Conservation (phyloP, 2,113 vertebrate species). For the Hepsetus odoe region DNA sequence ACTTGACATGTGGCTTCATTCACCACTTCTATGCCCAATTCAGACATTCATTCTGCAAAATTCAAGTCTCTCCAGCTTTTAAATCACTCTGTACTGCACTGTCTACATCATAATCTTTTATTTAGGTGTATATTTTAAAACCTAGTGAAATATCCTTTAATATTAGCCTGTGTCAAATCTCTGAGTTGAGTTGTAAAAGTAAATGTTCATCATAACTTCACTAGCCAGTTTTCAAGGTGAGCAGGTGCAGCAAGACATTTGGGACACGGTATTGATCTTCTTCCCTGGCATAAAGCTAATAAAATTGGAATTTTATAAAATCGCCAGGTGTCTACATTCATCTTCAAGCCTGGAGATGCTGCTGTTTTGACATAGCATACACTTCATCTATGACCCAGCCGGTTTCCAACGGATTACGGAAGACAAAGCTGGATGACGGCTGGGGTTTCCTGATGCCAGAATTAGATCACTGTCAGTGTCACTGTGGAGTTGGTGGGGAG, state of each 20-base stretch:
- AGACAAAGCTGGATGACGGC: conserved; percentile 20
- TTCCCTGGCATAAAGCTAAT: conserved; percentile 18
- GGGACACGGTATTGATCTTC: conserved; percentile 4
- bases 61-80: too few species aligned
- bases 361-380: conserved; percentile 33
- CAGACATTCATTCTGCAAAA: too few species aligned
- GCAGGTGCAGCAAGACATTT: conserved; percentile 1
- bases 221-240: conserved; percentile 13
- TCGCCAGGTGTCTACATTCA: conserved; percentile 30
- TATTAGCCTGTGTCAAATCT: too few species aligned
- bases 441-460: conserved; percentile 1
- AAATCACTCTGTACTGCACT: too few species aligned
- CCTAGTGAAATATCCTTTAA: too few species aligned
- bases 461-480: conserved; percentile 13
- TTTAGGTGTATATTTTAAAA: too few species aligned
- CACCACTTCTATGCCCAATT: too few species aligned
- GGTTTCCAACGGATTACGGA: conserved; percentile 19
- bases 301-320: conserved; percentile 38
- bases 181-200: too few species aligned
- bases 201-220: too few species aligned
- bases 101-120: too few species aligned
- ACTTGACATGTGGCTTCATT: too few species aligned
- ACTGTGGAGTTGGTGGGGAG: conserved; percentile 9
- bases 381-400: conserved; percentile 40
- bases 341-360: conserved; percentile 37